Base-by-base conservation (phyloP, 2,113 vertebrate genomes). In the Numenius arquata region DNA sequence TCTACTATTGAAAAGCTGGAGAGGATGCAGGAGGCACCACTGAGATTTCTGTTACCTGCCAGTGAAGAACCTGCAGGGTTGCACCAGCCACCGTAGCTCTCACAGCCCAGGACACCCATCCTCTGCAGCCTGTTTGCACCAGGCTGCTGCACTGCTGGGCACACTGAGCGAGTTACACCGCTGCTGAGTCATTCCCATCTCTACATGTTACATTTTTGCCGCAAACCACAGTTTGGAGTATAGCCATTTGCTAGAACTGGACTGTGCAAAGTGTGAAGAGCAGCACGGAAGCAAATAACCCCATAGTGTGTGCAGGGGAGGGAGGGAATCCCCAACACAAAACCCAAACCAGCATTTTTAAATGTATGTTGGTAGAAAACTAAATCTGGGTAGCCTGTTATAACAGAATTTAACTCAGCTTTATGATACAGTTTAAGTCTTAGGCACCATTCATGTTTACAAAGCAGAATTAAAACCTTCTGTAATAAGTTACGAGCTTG, bases 1-100 rank as follows among this genome's bases (percentile, higher is more conserved):
- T 99, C 99, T 7, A 95, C 98, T 0, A 98, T 99, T 41, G 99
- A 99, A 11, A 98, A 99, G 99, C 63, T 43, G 41, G 62, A 65
- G 26, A 65, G 27, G 62, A 63, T 29, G 15, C 11, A 8, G 26
- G 63, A 43, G 63, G 40, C 40, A 43, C 29, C 14, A 2, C 63
- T 43, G 40, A 29, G 27, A 30, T 10, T 75, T 66, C 75, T 12
- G 2, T 45, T 41, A 36, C 13, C 40, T 47, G 15, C 53, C 50
- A 17, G 41, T 40, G 63, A 87, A 84, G 79, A 65, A 18, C 50
- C 52, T 65, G 47, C 11, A 32, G 48, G 41, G 70, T 12, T 29
- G 13, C 43, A 23, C 48, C 53, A 41, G 38, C 27, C 11, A 0
- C 65, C 9, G 2, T 3, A 55, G 34, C 32, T 82, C 45, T 40